Evolutionary conservation across 2,797 vertebrate genomes (phyloP).

Genomic region (Fringilla coelebs): DNA sequence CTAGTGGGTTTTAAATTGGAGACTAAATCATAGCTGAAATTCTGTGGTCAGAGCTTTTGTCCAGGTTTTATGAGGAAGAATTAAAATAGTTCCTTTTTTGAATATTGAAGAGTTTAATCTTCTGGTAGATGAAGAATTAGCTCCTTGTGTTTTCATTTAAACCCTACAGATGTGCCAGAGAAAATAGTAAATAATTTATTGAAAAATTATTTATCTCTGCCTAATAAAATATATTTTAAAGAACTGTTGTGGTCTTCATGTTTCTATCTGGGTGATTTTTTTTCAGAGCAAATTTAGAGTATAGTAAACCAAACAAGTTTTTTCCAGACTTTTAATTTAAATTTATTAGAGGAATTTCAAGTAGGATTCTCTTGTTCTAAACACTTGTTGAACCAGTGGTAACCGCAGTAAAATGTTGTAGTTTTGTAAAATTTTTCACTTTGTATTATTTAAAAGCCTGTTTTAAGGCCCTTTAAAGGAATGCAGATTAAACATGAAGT

Average conservation of each 20-base stretch:
- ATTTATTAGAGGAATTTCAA: not conserved
- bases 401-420: not conserved
- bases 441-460: not conserved
- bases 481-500: not conserved
- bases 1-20: constrained; percentile 51
- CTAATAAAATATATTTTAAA: not conserved
- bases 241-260: not conserved
- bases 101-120: constrained; percentile 59
- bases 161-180: not conserved
- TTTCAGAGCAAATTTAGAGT: not conserved
- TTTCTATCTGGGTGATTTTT: not conserved
- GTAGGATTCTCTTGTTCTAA: not conserved
- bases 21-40: constrained; percentile 64
- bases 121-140: constrained; percentile 54
- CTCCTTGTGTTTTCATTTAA: constrained; percentile 12
- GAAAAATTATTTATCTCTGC: not conserved
- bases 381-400: not conserved
- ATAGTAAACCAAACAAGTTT: not conserved
- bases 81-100: not conserved
- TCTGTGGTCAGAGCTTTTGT: constrained; percentile 65
- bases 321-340: not conserved
- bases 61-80: constrained; percentile 46
- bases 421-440: not conserved
- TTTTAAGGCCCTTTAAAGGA: not conserved
- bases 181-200: constrained; percentile 2